Percentiles rank a stretch among this genome's conserved stretches.
phyloP scores from a whole-genome alignment of 2,797 vertebrate genomes.

The Perodicticus potto region DNA sequence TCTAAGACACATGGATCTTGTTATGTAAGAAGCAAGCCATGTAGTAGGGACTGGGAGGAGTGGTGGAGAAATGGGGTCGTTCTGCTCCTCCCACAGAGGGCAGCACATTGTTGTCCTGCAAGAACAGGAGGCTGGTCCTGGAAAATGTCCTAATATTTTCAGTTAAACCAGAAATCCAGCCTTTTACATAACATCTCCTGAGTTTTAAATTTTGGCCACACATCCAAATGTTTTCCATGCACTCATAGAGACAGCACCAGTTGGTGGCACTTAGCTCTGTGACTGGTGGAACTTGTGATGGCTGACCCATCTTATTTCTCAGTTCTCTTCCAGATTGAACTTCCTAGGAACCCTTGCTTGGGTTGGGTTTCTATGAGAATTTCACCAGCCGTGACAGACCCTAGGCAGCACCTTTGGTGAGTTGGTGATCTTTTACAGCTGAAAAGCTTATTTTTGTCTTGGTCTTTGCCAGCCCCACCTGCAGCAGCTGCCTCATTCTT shows the following conservation, averaged over 20 bases:
- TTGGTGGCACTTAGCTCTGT: neutral
- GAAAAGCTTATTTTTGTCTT: neutral
- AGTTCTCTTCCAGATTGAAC: neutral
- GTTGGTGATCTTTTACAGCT: neutral
- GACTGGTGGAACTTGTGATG: neutral
- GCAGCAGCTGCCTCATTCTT: neutral
- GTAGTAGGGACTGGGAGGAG: neutral
- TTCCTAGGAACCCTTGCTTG: neutral
- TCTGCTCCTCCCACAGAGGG: neutral
- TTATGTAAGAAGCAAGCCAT: neutral
- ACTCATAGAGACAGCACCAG: rapidly evolving
- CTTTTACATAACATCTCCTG: neutral
- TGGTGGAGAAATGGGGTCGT: neutral
- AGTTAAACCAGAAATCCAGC: neutral
- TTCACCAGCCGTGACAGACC: neutral
- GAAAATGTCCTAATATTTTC: neutral
- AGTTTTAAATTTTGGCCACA: neutral
- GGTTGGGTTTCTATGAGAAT: neutral
- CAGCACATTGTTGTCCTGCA: rapidly evolving
- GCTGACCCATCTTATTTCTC: neutral
- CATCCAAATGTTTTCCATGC: neutral
- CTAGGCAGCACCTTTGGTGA: neutral
- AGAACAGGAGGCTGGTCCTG: neutral
- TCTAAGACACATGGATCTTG: neutral
- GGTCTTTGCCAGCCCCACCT: neutral